Conservation (phyloP, 2,888 invertebrate species). For the Galerucella calmariensis region DNA sequence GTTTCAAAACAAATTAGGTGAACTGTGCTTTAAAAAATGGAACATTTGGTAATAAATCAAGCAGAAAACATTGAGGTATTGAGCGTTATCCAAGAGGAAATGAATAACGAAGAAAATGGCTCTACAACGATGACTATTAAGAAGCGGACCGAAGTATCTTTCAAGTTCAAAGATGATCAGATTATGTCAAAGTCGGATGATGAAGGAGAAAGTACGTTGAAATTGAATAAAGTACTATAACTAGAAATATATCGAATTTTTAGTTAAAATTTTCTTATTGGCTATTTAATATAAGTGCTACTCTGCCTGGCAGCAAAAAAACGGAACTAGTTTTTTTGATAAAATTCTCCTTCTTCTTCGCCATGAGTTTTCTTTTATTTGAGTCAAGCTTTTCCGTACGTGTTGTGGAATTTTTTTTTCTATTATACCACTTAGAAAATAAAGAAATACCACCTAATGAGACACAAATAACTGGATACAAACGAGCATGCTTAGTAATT, state of each 20-base stretch:
- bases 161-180: background rate
- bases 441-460: too few relatives aligned
- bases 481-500: too few relatives aligned
- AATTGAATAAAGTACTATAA: background rate
- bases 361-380: too few relatives aligned
- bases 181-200: slow-evolving; percentile 6
- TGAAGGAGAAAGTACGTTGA: slow-evolving; percentile 7
- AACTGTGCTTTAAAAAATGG: background rate
- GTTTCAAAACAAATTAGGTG: background rate
- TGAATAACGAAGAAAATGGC: background rate
- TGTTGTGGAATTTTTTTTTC: too few relatives aligned
- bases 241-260: background rate
- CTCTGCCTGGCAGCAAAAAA: too few relatives aligned
- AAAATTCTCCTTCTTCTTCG: too few relatives aligned
- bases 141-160: background rate
- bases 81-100: background rate
- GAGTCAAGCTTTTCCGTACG: too few relatives aligned
- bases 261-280: background rate
- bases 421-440: too few relatives aligned
- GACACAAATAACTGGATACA: too few relatives aligned
- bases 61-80: background rate
- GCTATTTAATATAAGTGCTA: too few relatives aligned
- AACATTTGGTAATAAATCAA: background rate
- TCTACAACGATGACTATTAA: background rate
- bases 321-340: too few relatives aligned